A percentile compares a stretch with the other conserved stretches of the same genome.
Evolutionary conservation across 2,888 invertebrate genomes (phyloP).

Genomic region (Dicycla oo): DNA sequence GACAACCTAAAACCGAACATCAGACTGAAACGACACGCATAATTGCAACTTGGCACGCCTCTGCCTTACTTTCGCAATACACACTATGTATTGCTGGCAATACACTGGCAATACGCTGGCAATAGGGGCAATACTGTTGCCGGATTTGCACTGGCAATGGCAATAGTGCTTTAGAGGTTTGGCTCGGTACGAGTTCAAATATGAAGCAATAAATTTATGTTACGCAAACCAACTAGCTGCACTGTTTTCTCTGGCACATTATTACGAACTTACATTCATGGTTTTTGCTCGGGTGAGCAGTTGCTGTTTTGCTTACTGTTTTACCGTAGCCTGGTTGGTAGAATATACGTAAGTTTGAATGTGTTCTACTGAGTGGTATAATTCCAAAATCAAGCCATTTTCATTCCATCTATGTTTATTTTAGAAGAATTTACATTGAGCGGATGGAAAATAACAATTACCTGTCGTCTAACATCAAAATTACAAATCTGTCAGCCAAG

Average conservation of each 20-base stretch:
- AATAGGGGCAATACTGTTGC: slow-evolving; percentile 40
- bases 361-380: not conserved
- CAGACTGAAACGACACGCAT: slow-evolving; percentile 41
- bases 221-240: slow-evolving; percentile 39
- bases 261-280: slow-evolving; percentile 40
- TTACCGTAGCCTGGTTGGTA: not conserved
- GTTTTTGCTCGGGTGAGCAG: slow-evolving; percentile 34
- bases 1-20: slow-evolving; percentile 14
- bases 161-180: slow-evolving; percentile 46
- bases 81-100: slow-evolving; percentile 47
- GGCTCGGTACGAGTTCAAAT: slow-evolving; percentile 58
- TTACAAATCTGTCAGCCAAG: not conserved
- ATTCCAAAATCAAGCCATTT: slow-evolving; percentile 2
- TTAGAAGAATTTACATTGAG: not conserved
- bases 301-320: slow-evolving; percentile 8
- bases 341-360: not conserved
- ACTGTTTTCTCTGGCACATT: slow-evolving; percentile 40
- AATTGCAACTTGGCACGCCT: slow-evolving; percentile 58
- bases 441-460: too few relatives aligned
- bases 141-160: slow-evolving; percentile 41
- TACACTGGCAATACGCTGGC: slow-evolving; percentile 34
- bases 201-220: slow-evolving; percentile 61
- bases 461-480: not conserved
- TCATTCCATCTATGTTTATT: not conserved
- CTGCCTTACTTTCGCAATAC: slow-evolving; percentile 47